Conservation (phyloP, 1,140 invertebrate species). For the Hermetia illucens region DNA sequence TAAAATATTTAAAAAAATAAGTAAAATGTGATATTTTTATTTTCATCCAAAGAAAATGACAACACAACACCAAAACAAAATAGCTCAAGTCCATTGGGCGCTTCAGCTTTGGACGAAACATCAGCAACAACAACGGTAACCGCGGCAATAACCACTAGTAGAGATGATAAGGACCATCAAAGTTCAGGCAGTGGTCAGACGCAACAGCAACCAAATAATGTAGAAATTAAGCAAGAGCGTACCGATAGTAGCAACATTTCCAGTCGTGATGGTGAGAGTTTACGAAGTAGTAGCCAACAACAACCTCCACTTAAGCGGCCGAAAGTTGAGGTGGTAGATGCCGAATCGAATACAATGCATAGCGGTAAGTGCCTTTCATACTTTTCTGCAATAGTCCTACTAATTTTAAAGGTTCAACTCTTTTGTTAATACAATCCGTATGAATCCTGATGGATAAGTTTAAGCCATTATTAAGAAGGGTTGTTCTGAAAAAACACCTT, state of each 20-base stretch:
- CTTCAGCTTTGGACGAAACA: not conserved
- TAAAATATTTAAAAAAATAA: not conserved
- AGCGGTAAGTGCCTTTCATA: slow-evolving; percentile 51
- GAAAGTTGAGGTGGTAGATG: slow-evolving; percentile 66
- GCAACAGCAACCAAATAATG: slow-evolving; percentile 11
- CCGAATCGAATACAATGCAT: slow-evolving; percentile 76
- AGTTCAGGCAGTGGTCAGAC: slow-evolving; percentile 3
- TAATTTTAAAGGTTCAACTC: too few species aligned
- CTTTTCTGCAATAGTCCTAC: too few species aligned
- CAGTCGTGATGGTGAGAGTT: slow-evolving; percentile 36
- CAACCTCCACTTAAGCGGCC: slow-evolving; percentile 47
- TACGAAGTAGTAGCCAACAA: slow-evolving; percentile 17
- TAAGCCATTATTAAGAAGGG: too few species aligned
- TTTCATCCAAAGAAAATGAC: slow-evolving; percentile 20
- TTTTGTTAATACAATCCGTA: too few species aligned
- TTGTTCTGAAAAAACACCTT: too few species aligned
- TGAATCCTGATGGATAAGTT: too few species aligned
- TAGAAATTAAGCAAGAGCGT: slow-evolving; percentile 53
- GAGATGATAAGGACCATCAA: not conserved
- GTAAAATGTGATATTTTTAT: not conserved
- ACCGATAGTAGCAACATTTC: slow-evolving; percentile 43
- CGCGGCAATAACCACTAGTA: too few species aligned
- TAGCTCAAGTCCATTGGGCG: slow-evolving; percentile 4
- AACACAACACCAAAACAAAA: slow-evolving; percentile 26
- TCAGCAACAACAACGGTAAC: not conserved